Base-by-base conservation (phyloP, 2,888 invertebrate species). In the Odontocerum albicorne region DNA sequence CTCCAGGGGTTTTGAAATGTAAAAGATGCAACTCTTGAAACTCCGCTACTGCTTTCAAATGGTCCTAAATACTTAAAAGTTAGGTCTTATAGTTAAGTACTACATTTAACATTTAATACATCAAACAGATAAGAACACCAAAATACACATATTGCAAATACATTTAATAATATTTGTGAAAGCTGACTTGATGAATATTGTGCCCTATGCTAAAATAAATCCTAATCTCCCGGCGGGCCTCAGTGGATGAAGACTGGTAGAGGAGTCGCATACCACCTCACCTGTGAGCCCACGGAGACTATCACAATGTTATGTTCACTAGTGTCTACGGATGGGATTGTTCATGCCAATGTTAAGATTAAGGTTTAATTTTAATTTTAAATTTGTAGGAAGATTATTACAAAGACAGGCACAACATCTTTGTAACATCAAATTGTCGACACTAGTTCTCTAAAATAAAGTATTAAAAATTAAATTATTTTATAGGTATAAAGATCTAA, bases 101-200 rank as follows among this genome's bases (percentile, higher is more conserved):
- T 44, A 38, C 22, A 19, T 39, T 32, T 42, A 31, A 59, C 59
- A 55, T 49, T 46, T 32, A n/a, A n/a, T n/a, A n/a, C n/a, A n/a
- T n/a, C n/a, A n/a, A 59, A 55, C 52, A 58, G 44, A 39, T 38
- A 55, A 53, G 17, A 49, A 59, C 59, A 59, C 47, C 55, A 42
- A 58, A 53, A 51, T 49, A 58, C 58, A 59, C 43, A 22, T 16
- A 49, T 43, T 43, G 43, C 38, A 42, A 45, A 39, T 51, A 53
- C 45, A 39, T 42, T 31, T 47, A 35, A 53, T 46, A 35, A 19
- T 38, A 47, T 53, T 52, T 55, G 49, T 53, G 55, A 66, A 76
- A 77, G 78, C 78, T 74, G 78, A 77, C 77, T 67, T 78, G 77
- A 79, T 77, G 74, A 75, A 73, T 75, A 75, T 74, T 72, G 73